Base-by-base conservation (phyloP, 2,888 invertebrate species). In the Pollenia amentaria region DNA sequence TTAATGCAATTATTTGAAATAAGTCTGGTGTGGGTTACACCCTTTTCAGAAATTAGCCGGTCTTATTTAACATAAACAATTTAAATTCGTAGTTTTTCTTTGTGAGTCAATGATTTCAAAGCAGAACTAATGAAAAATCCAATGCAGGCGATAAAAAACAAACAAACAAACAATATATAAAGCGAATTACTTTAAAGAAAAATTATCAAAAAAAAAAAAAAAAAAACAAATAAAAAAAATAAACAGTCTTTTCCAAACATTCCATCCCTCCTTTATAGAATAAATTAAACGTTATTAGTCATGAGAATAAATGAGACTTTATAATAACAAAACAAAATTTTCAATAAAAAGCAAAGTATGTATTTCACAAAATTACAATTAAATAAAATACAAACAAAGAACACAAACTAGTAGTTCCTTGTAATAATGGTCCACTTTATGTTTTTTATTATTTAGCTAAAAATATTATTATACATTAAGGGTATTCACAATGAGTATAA, bases 1-100 rank as follows among this genome's bases (percentile, higher is more conserved):
- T 12, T 29, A 38, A n/a, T n/a, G 57, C 44, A 57, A n/a, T 44
- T 6, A 44, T 72, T 57, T 4, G 2, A 55, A 72, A 18, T 40
- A 70, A 12, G 12, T 12, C 51, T 69, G 69, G 21, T 46, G 46
- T 65, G 16, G 51, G 53, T 42, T 70, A 70, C 70, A 70, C 55
- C 55, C 44, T 55, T 70, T 14, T 14, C 29, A 46, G 1, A 38
- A 73, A 46, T 46, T 44, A 60, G 60, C 44, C 73, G 46, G 57
- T 46, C 14, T 38, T 73, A 38, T 60, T 73, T 38, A 38, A 60
- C 11, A 38, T n/a, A 57, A 57, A 40, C 48, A 21, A 62, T 51
- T 62, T 10, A 16, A 75, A 60, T 6, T 60, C 14, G 18, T 16
- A 16, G 7, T 40, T 51, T 38, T 75, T 75, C 62, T 48, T 57